Percentiles rank a stretch among this genome's conserved stretches.
These are phyloP conservation scores for Cryptocephalus moraei DNA, from an alignment of 2,888 invertebrate genomes.

Conservation along the genomic window DNA sequence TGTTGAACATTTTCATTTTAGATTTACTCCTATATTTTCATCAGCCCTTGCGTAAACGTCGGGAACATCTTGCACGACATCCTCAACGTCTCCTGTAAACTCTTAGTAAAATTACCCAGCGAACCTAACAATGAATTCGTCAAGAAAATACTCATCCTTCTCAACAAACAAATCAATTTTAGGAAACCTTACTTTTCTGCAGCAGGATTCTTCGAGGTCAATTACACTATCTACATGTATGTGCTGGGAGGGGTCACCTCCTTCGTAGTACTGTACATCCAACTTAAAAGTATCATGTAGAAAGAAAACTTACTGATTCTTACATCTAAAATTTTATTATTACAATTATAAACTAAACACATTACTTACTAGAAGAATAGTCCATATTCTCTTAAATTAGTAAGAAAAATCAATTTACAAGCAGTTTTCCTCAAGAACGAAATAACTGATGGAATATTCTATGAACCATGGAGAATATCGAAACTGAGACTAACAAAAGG, in stretches of 20 bases:
- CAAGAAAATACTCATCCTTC: conserved; percentile 4
- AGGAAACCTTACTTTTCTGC: conserved; percentile 11
- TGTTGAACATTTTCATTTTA: no score
- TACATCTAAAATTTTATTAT: conserved; percentile 36
- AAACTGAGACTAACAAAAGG: no score
- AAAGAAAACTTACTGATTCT: no score
- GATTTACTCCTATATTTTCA: no score
- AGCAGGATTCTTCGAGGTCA: conserved; percentile 10
- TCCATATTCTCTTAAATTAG: conserved; percentile 38
- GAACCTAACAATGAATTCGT: not conserved
- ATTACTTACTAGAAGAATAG: conserved; percentile 38
- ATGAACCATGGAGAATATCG: no score
- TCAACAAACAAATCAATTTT: conserved; percentile 5
- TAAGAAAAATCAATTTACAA: conserved; percentile 35
- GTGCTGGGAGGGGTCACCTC: conserved; percentile 8
- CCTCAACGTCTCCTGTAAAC: no score
- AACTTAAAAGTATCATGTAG: not conserved
- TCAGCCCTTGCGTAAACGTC: no score
- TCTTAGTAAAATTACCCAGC: no score
- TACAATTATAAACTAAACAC: conserved; percentile 36
- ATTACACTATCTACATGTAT: conserved; percentile 8
- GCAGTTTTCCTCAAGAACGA: conserved; percentile 17
- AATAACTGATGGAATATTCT: no score
- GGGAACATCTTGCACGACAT: no score
- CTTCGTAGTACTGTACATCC: conserved; percentile 8